A percentile compares a stretch with the other conserved stretches of the same genome.
These are phyloP conservation scores for Ormia ochracea DNA, from an alignment of 2,888 invertebrate species.

Conservation along the genomic window DNA sequence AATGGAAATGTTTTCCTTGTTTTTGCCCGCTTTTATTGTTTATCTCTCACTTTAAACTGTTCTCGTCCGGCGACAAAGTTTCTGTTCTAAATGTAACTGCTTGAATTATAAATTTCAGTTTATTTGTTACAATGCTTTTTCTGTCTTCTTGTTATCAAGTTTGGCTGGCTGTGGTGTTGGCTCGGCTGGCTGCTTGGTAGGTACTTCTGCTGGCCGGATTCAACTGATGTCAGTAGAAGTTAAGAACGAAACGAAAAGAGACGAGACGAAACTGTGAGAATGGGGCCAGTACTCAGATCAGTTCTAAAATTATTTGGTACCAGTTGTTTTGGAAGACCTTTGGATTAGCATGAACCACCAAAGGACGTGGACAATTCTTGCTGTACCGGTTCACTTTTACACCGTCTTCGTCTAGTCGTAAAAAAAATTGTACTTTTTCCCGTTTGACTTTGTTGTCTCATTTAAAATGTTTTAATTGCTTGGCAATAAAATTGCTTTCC, in stretches of 20 bases:
- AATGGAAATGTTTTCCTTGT: constrained; percentile 30
- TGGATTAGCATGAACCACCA: too few species aligned
- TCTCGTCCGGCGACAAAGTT: constrained; percentile 41
- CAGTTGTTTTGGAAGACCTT: too few species aligned
- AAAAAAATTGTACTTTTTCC: too few species aligned
- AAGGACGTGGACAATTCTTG: too few species aligned
- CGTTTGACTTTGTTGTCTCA: too few species aligned
- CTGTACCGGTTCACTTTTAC: too few species aligned
- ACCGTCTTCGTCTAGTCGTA: too few species aligned
- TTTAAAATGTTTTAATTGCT: too few species aligned
- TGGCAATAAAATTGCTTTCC: too few species aligned
- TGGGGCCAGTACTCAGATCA: too few species aligned
- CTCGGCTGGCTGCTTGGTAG: background rate
- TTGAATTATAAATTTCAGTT: constrained; percentile 10
- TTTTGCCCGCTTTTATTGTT: background rate
- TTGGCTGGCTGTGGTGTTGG: background rate
- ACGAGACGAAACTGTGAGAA: background rate
- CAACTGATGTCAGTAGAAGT: constrained; percentile 37
- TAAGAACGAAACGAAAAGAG: background rate
- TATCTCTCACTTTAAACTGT: background rate
- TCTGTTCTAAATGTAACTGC: constrained; percentile 14
- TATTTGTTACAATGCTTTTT: constrained; percentile 1
- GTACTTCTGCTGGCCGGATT: constrained; percentile 14
- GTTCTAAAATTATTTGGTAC: background rate
- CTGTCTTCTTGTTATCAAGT: background rate